Evolutionary conservation across 2,888 invertebrate genomes (phyloP), one percentile per base, ranked within the genome.

Genomic region (Petrolisthes cinctipes): DNA sequence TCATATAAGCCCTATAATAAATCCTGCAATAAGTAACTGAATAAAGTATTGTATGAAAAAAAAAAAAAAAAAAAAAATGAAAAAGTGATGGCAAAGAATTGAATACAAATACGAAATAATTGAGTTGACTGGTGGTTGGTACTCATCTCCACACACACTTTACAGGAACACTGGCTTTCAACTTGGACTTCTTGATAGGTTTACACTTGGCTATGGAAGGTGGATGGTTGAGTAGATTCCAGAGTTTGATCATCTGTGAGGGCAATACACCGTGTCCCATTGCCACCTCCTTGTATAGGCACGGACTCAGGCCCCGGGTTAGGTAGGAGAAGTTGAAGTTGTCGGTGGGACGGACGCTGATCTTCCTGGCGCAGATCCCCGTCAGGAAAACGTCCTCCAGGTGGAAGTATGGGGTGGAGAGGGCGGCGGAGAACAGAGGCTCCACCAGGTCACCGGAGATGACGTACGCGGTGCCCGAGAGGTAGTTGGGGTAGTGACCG

Each of bases 341-440:
- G 81, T 92, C 91, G 53, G 82, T 83, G 6, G 91, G 91, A 66
- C 78, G 83, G 17, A 92, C 84, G 51, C 89, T 90, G 11, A 91
- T 84, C 66, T 86, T 89, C 51, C 79, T 81, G 51, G 92, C 91
- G 76, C 90, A 91, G 14, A 92, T 91, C n/a, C 92, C 92, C n/a
- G 92, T 92, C 11, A 93, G 89, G 88, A 91, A 92, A 9, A 92
- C 92, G 85, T 93, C 93, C 90, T 93, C 93, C 87, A 93, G 84
- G 83, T 92, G 92, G 83, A 92, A 91, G 23, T 92, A 91, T 4
- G 92, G 92, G 4, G 91, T 91, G 23, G 86, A 81, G 6, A 91
- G 56, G 57, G 92, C 92, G 9, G 91, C 91, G 23, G 91, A 88
- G 57, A 92, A 91, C 17, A 93, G 91, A 80, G 91, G 89, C 20